Conservation (phyloP, 1,140 invertebrate species). For the Xylocopa sonorina region DNA sequence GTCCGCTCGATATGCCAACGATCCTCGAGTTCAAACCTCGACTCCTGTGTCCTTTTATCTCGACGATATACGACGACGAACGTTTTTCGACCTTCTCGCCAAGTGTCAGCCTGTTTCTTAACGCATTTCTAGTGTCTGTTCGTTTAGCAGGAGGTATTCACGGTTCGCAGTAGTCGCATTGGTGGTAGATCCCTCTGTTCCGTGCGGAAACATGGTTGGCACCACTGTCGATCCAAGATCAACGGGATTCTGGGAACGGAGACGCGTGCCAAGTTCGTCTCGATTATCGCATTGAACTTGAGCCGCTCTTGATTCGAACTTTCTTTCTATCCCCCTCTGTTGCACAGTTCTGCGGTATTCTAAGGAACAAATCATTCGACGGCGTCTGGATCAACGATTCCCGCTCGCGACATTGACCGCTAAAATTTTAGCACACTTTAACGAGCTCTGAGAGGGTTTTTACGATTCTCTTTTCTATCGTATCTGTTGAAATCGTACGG, state of each 20-base stretch:
- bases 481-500: too few relatives aligned
- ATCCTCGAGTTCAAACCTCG: not conserved
- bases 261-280: constrained; percentile 14
- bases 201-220: not conserved
- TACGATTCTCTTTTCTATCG: too few relatives aligned
- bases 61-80: too few relatives aligned
- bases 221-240: constrained; percentile 13
- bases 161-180: not conserved
- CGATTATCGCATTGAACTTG: constrained; percentile 28
- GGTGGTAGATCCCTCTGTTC: not conserved
- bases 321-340: not conserved
- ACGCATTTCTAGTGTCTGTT: not conserved
- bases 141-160: not conserved
- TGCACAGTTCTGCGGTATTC: not conserved
- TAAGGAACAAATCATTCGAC: constrained; percentile 16
- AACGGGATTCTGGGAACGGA: constrained; percentile 12
- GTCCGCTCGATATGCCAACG: not conserved
- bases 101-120: too few relatives aligned
- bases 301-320: constrained; percentile 16
- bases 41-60: not conserved
- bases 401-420: not conserved
- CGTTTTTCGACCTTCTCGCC: too few relatives aligned
- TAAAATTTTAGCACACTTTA: not conserved
- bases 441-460: not conserved
- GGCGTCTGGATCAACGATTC: not conserved